Evolutionary conservation across 1,140 invertebrate genomes (phyloP).

Genomic region (Zaprionus capensis): DNA sequence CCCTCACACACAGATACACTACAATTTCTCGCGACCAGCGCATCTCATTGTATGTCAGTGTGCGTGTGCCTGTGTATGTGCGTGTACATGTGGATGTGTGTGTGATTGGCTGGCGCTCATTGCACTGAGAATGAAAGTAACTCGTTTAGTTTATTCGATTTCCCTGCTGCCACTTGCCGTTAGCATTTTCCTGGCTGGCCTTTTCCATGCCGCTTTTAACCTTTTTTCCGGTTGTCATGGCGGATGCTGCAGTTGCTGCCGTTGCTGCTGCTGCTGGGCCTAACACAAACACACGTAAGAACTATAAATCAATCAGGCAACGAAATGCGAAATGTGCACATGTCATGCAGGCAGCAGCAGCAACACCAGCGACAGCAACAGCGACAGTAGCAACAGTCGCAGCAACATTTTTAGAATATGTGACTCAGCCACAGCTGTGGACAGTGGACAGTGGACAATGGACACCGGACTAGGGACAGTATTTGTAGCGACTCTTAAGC

Average conservation of each 20-base stretch:
- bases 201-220: slow-evolving; percentile 44
- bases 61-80: neutral
- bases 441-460: neutral
- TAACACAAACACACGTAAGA: slow-evolving; percentile 58
- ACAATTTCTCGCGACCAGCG: neutral
- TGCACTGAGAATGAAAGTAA: slow-evolving; percentile 62
- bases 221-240: slow-evolving; percentile 60
- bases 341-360: slow-evolving; percentile 59
- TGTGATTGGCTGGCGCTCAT: slow-evolving; percentile 26
- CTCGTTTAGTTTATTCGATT: slow-evolving; percentile 80
- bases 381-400: slow-evolving; percentile 24
- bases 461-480: neutral
- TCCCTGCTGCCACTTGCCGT: slow-evolving; percentile 49
- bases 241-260: slow-evolving; percentile 12
- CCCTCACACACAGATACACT: slow-evolving; percentile 6
- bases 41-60: neutral
- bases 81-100: slow-evolving; percentile 1
- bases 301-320: slow-evolving; percentile 80
- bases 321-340: slow-evolving; percentile 79
- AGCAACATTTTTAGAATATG: slow-evolving; percentile 41
- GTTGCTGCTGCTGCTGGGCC: slow-evolving; percentile 28
- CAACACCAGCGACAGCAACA: slow-evolving; percentile 26
- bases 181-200: slow-evolving; percentile 40
- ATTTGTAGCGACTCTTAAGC: slow-evolving; percentile 7
- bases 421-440: slow-evolving; percentile 39